Base-by-base conservation (phyloP, 2,113 vertebrate species). In the Trochalopteron elliotii region DNA sequence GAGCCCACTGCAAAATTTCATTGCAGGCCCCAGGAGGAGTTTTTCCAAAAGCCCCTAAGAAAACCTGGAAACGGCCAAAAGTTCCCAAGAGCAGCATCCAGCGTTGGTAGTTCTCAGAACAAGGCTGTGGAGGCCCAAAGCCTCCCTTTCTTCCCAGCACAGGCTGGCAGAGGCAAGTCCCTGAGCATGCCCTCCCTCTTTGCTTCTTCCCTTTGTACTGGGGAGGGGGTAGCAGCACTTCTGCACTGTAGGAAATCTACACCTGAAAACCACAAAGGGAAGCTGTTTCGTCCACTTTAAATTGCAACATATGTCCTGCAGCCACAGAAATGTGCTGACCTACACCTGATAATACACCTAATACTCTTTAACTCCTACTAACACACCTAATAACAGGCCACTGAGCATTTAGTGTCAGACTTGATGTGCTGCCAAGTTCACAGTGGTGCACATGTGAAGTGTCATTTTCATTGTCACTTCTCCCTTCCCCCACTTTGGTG, bases 101-200 rank as follows among this genome's bases (percentile, higher is more conserved):
- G 72, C 74, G 0, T 71, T 67, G 1, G 1, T 96, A 95, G 83
- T n/a, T 92, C 72, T 67, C 94, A 93, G 89, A 83, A 93, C 91
- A 94, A 92, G 91, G 83, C 92, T 96, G 79, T 92, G 92, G 89
- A 91, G 86, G 91, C 93, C 91, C 79, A 89, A 37, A 96, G 91
- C 83, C 89, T 96, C 94, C 5, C 52, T 84, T 56, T 60, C 89
- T 86, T 95, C 93, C 87, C 95, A 91, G 87, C 69, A 1, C 87
- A 75, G 93, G 87, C 91, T 95, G 91, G 83, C 72, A 1, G 83
- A 97, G 96, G 95, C 95, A 97, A 94, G 95, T 94, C 94, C 77
- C 89, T 67, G 55, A 90, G 94, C 96, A 92, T 94, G 90, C 30
- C 90, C 94, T 95, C 85, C 80, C 95, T 95, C 92, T 95, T 74